Conservation (phyloP, 2,888 invertebrate species). For the Tryphoninae sp. region DNA sequence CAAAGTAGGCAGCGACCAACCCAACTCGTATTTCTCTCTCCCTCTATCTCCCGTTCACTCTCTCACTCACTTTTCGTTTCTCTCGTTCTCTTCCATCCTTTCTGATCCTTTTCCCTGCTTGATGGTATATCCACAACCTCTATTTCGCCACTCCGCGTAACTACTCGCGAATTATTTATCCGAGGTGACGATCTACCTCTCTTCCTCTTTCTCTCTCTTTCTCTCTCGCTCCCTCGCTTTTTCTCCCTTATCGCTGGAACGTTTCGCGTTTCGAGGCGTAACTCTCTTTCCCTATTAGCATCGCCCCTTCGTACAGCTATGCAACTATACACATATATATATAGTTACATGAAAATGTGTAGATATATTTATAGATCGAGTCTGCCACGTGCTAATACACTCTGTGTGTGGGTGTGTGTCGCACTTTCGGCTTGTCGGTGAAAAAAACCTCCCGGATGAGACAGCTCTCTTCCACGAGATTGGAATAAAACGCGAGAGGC, state of each 20-base stretch:
- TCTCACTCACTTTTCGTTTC: slow-evolving; percentile 26
- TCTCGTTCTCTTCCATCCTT: slow-evolving; percentile 33
- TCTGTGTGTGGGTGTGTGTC: not conserved
- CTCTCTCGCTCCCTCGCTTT: not conserved
- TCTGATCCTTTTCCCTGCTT: slow-evolving; percentile 16
- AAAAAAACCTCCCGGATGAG: not conserved
- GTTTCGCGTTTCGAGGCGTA: slow-evolving; percentile 40
- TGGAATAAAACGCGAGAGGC: slow-evolving; percentile 9
- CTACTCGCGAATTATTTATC: slow-evolving; percentile 78
- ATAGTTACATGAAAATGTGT: not conserved
- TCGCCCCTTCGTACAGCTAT: slow-evolving; percentile 19
- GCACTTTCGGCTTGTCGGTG: not conserved
- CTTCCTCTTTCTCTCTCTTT: not conserved
- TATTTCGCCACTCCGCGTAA: slow-evolving; percentile 61
- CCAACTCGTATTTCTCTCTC: slow-evolving; percentile 46
- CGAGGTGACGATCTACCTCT: slow-evolving; percentile 64
- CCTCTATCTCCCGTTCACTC: slow-evolving; percentile 41
- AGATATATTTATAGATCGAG: too few relatives aligned
- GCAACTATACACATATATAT: slow-evolving; percentile 14
- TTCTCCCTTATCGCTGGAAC: not conserved
- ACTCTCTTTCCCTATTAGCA: slow-evolving; percentile 49
- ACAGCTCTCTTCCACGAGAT: slow-evolving; percentile 4
- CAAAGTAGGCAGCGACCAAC: slow-evolving; percentile 55
- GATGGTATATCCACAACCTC: slow-evolving; percentile 48
- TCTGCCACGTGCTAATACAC: not conserved